Evolutionary conservation across 2,113 vertebrate species (phyloP), one percentile per base, ranked within the genome.

Genomic region (Brachypodius melanocephalos): DNA sequence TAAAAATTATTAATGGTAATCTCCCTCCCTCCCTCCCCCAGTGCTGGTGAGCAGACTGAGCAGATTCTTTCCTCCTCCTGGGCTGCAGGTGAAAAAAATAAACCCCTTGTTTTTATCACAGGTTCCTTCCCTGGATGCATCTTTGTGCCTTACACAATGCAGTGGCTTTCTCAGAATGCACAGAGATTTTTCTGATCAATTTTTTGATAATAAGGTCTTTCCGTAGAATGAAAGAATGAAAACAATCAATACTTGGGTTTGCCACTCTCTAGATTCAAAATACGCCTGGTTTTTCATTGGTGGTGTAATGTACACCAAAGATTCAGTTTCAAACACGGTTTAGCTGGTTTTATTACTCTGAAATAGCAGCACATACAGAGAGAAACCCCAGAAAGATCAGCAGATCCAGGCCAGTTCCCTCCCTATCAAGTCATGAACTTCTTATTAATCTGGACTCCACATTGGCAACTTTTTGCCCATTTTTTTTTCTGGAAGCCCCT

Each of bases 401-500:
- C 49, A 83, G 67, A 32, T 48, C 25, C 54, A 54, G 66, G 9
- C 28, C 49, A 38, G n/a, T 26, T 89, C 67, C 34, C 17, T 59
- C 62, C 54, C 16, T 17, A 5, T 6, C 9, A 61, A 76, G 15
- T 42, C 78, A 61, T 40, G 63, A 84, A 67, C 34, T 34, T 83
- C 49, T 85, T 11, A 69, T 21, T 26, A 8, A 38, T 26, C 42
- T 36, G 31, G 89, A 71, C 28, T 61, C 49, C 36, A 52, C 49
- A 20, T n/a, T 54, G 62, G 11, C 28, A 16, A 38, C 4, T 74
- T 82, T 72, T 72, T 89, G 31, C 45, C 36, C 22, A 12, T 88
- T 75, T 88, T 46, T 38, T 38, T 54, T 93, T 77, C 77, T 80
- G 67, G 46, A 92, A 83, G 42, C 49, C 20, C 28, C 34, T 49